Percentiles rank a stretch among this genome's conserved stretches.
These are phyloP conservation scores for Apeira syringaria DNA, from an alignment of 2,888 invertebrate genomes.

Conservation along the genomic window DNA sequence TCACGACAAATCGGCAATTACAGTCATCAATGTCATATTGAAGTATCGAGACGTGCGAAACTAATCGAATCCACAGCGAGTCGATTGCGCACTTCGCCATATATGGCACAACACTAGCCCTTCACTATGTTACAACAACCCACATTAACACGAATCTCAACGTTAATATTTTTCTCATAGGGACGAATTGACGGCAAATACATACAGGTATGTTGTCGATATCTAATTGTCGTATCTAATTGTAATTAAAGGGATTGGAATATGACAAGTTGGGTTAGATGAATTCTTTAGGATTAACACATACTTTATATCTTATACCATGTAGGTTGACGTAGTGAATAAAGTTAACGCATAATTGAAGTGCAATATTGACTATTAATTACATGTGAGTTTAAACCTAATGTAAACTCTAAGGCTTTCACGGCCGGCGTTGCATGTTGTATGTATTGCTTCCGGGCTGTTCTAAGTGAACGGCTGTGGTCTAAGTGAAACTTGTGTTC, in stretches of 20 bases:
- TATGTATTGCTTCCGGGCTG: too few relatives aligned
- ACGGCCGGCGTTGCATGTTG: too few relatives aligned
- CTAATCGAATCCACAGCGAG: conserved; percentile 63
- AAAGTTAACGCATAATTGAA: too few relatives aligned
- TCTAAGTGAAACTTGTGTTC: too few relatives aligned
- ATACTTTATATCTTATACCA: too few relatives aligned
- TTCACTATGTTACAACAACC: conserved; percentile 7
- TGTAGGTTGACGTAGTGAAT: too few relatives aligned
- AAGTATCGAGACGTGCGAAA: conserved; percentile 51
- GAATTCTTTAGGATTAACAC: too few relatives aligned
- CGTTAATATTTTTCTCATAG: neutral
- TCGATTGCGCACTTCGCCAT: conserved; percentile 34
- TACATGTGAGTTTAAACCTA: too few relatives aligned
- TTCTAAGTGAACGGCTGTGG: too few relatives aligned
- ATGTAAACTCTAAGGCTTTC: too few relatives aligned
- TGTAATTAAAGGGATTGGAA: conserved; percentile 48
- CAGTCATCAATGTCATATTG: conserved; percentile 64
- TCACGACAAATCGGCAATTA: conserved; percentile 49
- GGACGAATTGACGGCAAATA: neutral
- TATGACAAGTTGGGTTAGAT: conserved; percentile 39
- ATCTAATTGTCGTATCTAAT: conserved; percentile 15
- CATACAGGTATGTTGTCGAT: neutral
- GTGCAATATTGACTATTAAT: too few relatives aligned
- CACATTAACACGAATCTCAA: conserved; percentile 1
- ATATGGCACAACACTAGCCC: conserved; percentile 28